Percentiles rank a stretch among this genome's conserved stretches.
These are phyloP conservation scores for Trematocara zebra DNA, from an alignment of 2,113 vertebrate species.

Conservation along the genomic window DNA sequence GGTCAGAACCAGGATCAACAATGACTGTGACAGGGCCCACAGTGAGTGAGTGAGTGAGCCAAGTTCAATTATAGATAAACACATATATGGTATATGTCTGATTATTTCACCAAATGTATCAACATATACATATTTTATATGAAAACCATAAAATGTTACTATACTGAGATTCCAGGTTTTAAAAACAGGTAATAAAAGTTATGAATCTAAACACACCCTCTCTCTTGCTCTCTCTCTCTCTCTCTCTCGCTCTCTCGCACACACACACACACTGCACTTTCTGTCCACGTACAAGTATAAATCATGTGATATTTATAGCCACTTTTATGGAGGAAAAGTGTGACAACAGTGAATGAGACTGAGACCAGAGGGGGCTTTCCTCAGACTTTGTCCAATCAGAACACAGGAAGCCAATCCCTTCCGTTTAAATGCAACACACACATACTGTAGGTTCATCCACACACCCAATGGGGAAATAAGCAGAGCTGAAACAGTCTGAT, in stretches of 20 bases:
- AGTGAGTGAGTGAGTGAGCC: not conserved
- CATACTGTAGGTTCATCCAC: not conserved
- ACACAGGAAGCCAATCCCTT: conserved; percentile 62
- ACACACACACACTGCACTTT: not conserved
- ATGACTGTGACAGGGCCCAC: not conserved
- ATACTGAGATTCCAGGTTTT: not conserved
- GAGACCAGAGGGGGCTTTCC: conserved; percentile 35
- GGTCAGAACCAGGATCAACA: conserved; percentile 27
- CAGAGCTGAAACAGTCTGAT: not conserved
- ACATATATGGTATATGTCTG: not conserved
- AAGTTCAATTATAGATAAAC: not conserved
- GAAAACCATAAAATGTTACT: conserved; percentile 15
- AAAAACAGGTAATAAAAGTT: conserved; percentile 10
- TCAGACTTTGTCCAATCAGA: conserved; percentile 52
- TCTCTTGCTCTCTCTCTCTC: not conserved
- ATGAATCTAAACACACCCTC: not conserved
- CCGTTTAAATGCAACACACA: conserved; percentile 18
- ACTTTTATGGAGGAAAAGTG: conserved; percentile 35
- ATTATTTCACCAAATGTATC: not conserved
- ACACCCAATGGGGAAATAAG: conserved; percentile 22
- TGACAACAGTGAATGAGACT: conserved; percentile 32
- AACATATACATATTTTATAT: conserved; percentile 8
- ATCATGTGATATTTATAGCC: conserved; percentile 25
- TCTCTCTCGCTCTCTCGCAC: not conserved
- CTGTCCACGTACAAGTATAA: not conserved